phyloP scores from a whole-genome alignment of 2,113 vertebrate genomes.

The western clawed frog (Xenopus tropicalis) region DNA sequence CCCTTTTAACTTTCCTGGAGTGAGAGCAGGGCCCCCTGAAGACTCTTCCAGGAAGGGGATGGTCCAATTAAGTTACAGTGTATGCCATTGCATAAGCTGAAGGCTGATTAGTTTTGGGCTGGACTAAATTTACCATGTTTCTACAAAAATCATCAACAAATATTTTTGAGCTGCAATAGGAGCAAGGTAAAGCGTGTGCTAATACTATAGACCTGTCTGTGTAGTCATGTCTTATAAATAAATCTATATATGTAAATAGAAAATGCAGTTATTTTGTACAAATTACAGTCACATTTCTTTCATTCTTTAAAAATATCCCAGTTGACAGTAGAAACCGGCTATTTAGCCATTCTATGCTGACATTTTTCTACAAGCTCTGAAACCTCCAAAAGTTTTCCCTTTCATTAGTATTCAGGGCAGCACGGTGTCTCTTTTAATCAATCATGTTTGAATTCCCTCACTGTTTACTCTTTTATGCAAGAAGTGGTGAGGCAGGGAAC shows the following conservation, averaged over 20 bases:
- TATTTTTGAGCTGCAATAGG: too few species aligned
- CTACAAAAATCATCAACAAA: too few species aligned
- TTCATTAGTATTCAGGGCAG: constrained; percentile 2
- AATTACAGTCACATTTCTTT: background rate
- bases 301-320: background rate
- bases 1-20: too few species aligned
- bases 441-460: background rate
- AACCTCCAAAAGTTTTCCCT: background rate
- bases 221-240: too few species aligned
- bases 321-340: background rate
- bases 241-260: background rate
- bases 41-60: too few species aligned
- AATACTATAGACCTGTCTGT: too few species aligned
- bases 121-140: too few species aligned
- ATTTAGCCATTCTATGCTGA: background rate
- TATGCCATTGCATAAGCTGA: too few species aligned
- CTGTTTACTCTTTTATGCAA: constrained; percentile 1
- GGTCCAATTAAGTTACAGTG: too few species aligned
- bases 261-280: background rate
- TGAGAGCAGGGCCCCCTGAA: too few species aligned
- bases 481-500: background rate
- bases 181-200: too few species aligned
- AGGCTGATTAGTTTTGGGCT: too few species aligned
- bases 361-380: background rate
- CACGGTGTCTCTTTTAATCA: background rate